phyloP scores from a whole-genome alignment of 2,888 invertebrate genomes.

The Spodoptera picta region DNA sequence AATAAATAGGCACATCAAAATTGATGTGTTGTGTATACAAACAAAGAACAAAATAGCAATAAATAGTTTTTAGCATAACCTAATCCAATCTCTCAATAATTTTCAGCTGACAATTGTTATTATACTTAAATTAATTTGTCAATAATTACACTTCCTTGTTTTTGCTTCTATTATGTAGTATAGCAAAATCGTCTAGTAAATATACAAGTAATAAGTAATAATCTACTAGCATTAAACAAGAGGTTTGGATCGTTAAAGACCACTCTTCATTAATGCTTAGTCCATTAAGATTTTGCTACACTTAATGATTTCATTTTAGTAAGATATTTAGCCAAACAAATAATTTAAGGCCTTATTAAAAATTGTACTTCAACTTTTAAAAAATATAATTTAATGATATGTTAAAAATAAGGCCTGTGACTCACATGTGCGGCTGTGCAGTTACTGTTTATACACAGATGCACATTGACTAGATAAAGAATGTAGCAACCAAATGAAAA shows the following conservation, averaged over 20 bases:
- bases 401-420: conserved; percentile 48
- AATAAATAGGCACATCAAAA: background rate
- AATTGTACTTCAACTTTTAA: conserved; percentile 1
- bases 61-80: conserved; percentile 9
- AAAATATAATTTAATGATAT: background rate
- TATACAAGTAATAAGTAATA: background rate
- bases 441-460: conserved; percentile 53
- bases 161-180: conserved; percentile 52
- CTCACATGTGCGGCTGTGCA: conserved; percentile 55
- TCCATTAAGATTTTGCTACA: conserved; percentile 43
- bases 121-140: conserved; percentile 35
- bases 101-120: conserved; percentile 22
- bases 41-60: conserved; percentile 4
- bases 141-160: conserved; percentile 46
- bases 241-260: background rate
- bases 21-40: background rate
- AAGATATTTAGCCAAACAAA: conserved; percentile 63
- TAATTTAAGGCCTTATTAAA: conserved; percentile 46
- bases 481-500: conserved; percentile 46
- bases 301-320: conserved; percentile 44
- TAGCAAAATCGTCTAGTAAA: conserved; percentile 48
- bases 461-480: conserved; percentile 45
- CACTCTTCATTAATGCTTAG: background rate
- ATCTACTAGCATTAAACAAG: no score
- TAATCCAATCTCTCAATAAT: conserved; percentile 41